Evolutionary conservation across 2,797 vertebrate genomes (phyloP).

Genomic region (Basileuterus tristriatus): DNA sequence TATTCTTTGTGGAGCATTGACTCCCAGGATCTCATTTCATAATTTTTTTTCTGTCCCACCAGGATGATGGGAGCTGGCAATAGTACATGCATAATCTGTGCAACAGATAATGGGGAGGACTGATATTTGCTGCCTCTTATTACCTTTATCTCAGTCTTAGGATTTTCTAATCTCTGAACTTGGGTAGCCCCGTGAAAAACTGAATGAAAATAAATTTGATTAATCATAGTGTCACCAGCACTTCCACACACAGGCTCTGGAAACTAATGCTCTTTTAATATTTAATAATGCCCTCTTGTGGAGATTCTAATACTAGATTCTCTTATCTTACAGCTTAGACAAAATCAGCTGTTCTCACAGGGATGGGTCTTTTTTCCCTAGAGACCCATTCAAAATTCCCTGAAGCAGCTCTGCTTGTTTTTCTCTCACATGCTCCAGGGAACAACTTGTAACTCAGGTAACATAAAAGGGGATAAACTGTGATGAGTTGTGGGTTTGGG

Average conservation of each 20-base stretch:
- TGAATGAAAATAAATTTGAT: background rate
- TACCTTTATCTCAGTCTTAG: background rate
- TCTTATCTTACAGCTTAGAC: background rate
- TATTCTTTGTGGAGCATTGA: background rate
- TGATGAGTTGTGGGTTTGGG: background rate
- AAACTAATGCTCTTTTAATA: background rate
- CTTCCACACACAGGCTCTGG: background rate
- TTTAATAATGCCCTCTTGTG: background rate
- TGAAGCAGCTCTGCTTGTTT: background rate
- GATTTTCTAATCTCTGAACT: background rate
- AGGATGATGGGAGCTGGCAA: background rate
- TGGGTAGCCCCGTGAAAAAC: background rate
- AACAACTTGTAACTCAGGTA: background rate
- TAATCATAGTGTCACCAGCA: background rate
- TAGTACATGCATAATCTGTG: background rate
- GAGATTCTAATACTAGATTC: background rate
- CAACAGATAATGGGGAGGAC: background rate
- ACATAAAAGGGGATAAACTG: too few relatives aligned
- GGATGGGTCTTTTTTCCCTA: background rate
- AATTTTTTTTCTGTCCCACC: background rate
- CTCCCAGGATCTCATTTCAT: background rate
- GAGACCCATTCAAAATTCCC: background rate
- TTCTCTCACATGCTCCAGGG: rapidly evolving
- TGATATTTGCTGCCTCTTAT: background rate
- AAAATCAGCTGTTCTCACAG: background rate